Evolutionary conservation across 2,888 invertebrate genomes (phyloP).

Genomic region (Standfussiana lucernea): DNA sequence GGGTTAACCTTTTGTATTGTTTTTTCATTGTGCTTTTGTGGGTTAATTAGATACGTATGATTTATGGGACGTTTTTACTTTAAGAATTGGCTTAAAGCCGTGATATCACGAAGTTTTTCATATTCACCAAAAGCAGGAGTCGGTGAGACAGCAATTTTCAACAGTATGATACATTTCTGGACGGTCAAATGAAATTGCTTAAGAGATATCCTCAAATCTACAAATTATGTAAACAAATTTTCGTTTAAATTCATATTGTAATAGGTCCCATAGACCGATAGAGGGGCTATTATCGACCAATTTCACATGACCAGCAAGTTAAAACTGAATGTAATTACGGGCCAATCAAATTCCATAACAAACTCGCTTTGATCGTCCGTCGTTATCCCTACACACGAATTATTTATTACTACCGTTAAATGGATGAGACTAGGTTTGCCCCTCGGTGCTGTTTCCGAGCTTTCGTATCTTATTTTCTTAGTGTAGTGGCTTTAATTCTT

Average conservation of each 20-base stretch:
- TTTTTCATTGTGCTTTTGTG: not conserved
- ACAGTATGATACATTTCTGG: not conserved
- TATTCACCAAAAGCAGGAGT: not conserved
- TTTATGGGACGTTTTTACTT: not conserved
- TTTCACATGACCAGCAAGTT: conserved; percentile 65
- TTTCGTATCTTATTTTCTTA: not conserved
- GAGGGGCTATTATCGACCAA: conserved; percentile 57
- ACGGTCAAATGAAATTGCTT: not conserved
- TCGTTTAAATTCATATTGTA: conserved; percentile 35
- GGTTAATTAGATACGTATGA: not conserved
- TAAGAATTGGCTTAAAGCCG: not conserved
- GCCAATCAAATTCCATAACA: conserved; percentile 74
- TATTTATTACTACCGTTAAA: conserved; percentile 73
- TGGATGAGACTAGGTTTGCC: conserved; percentile 56
- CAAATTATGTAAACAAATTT: conserved; percentile 34
- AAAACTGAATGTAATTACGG: conserved; percentile 71
- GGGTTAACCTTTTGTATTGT: not conserved
- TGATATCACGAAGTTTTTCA: not conserved
- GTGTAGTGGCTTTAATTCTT: not conserved
- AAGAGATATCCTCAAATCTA: not conserved
- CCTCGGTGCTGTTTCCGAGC: conserved; percentile 51
- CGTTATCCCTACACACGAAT: conserved; percentile 70
- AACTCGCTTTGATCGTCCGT: conserved; percentile 71
- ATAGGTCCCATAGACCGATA: conserved; percentile 30
- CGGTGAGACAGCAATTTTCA: not conserved